Evolutionary conservation across 2,888 invertebrate genomes (phyloP), one percentile per base, ranked within the genome.

Genomic region (Drosophila limbata): DNA sequence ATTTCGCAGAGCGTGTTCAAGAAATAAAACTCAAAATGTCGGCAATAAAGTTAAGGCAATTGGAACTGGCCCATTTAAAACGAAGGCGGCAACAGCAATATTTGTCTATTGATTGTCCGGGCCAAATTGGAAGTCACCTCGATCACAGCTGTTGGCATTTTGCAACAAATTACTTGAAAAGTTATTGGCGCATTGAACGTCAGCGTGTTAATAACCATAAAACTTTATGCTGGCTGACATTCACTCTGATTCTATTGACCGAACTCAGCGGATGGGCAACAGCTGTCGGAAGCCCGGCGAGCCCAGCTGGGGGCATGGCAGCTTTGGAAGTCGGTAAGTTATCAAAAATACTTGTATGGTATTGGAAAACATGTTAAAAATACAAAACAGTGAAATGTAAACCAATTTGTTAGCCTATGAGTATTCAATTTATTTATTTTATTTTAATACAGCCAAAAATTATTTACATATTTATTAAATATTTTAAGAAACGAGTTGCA

Each of bases 201-300:
- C 84, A 84, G 81, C 79, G 81, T 84, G 83, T 88, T 60, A 90
- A 90, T 90, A 90, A 89, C 81, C 81, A 83, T 90, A 90, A 91
- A 91, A 90, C 81, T 89, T 89, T 91, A 89, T 89, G 84, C 75
- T 84, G 84, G 88, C 86, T 91, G 88, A 81, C 91, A 90, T 84
- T 90, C 89, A 85, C 85, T 89, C 84, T 90, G 89, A 89, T 90
- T 89, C 84, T 90, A 89, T 81, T 89, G 81, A 78, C 79, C 73
- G 80, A 52, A 60, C 45, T 35, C 59, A 35, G 10, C 53, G 70
- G 39, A 47, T 47, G 17, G 21, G 68, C 65, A 39, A 57, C 79
- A 57, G 48, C 80, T 59, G 64, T 66, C 25, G 64, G 52, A 42
- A 69, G 40, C 25, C 62, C 53, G 25, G 40, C 19, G 5, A 61